Percentiles rank a stretch among this genome's conserved stretches.
These are phyloP conservation scores for Odontothrips loti DNA, from an alignment of 2,888 invertebrate species.

Conservation along the genomic window DNA sequence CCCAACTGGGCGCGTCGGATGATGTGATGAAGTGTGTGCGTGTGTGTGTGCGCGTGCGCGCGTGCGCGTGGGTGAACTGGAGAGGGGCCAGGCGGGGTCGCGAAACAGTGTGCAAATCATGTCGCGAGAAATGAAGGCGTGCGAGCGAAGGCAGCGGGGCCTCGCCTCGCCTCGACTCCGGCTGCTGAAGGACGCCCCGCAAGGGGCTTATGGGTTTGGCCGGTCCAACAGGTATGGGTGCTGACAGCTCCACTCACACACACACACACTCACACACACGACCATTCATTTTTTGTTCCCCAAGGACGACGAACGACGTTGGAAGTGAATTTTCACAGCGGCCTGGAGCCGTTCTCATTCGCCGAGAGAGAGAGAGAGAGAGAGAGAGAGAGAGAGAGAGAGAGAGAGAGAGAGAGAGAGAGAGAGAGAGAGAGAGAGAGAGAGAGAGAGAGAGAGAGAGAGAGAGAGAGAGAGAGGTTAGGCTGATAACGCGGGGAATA, in stretches of 20 bases:
- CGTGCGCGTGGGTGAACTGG: not conserved
- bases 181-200: not conserved
- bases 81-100: not conserved
- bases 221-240: constrained; percentile 16
- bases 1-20: no score
- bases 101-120: not conserved
- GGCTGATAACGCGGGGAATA: no score
- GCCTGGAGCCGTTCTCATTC: no score
- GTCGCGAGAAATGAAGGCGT: not conserved
- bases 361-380: no score
- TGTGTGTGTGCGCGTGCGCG: not conserved
- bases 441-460: no score
- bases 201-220: not conserved
- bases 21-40: no score
- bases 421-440: no score
- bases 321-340: no score
- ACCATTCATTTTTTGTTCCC: not conserved
- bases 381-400: no score
- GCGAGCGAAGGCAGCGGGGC: not conserved
- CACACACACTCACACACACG: not conserved
- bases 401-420: no score
- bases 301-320: not conserved
- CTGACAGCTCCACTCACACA: constrained; percentile 11
- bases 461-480: no score
- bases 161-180: not conserved